Conservation (phyloP, 2,797 vertebrate species). For the Novumbra hubbsi region DNA sequence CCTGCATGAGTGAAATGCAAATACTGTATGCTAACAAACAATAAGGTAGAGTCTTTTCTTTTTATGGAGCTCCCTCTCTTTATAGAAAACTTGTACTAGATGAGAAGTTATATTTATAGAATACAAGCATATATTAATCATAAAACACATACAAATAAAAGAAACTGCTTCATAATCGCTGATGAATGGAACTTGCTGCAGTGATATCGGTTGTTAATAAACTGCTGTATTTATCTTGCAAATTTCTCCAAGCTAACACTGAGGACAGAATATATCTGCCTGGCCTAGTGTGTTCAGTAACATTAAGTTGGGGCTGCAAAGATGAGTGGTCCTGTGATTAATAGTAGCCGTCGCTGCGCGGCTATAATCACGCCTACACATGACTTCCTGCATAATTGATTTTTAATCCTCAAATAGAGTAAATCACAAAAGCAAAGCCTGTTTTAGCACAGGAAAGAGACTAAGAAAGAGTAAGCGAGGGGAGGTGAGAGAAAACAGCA, state of each 20-base stretch:
- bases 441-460: constrained; percentile 48
- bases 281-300: constrained; percentile 57
- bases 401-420: constrained; percentile 85
- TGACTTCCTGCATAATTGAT: constrained; percentile 83
- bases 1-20: background rate
- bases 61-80: background rate
- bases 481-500: background rate
- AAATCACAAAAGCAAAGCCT: constrained; percentile 77
- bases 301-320: constrained; percentile 67
- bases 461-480: constrained; percentile 31
- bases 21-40: background rate
- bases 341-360: constrained; percentile 71
- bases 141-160: background rate
- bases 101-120: background rate
- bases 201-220: background rate
- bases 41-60: background rate
- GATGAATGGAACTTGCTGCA: background rate
- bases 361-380: constrained; percentile 79
- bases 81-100: background rate
- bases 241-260: constrained; percentile 2
- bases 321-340: constrained; percentile 78
- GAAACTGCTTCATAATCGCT: background rate
- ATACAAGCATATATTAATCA: background rate
- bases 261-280: constrained; percentile 66
- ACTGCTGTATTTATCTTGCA: background rate